Percentiles rank a stretch among this genome's conserved stretches.
Evolutionary conservation across 2,888 invertebrate species (phyloP).

Genomic region (Willowsia nigromaculata): DNA sequence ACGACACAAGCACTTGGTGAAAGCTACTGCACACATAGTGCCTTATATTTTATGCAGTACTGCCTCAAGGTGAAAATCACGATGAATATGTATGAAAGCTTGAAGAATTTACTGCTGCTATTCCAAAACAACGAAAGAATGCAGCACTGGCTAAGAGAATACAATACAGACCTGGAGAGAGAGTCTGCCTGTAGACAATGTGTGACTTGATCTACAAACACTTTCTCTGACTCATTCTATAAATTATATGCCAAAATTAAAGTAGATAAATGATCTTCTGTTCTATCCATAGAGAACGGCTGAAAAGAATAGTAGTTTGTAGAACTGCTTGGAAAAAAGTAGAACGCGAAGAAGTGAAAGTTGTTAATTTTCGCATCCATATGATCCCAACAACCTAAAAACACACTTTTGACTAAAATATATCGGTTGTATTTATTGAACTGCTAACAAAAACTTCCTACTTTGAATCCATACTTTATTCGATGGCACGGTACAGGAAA

Average conservation of each 20-base stretch:
- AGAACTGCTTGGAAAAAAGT: not conserved
- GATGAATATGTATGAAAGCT: conserved; percentile 17
- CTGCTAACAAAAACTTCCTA: too few relatives aligned
- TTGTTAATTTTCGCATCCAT: not conserved
- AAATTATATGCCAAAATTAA: not conserved
- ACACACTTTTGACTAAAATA: conserved; percentile 2
- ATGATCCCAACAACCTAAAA: not conserved
- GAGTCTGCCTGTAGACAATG: too few relatives aligned
- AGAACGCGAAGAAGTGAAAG: not conserved
- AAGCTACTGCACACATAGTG: not conserved
- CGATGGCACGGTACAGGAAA: not conserved
- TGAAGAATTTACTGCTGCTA: not conserved
- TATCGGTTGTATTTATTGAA: too few relatives aligned
- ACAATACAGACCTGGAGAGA: not conserved
- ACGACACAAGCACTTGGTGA: not conserved
- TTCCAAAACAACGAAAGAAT: not conserved
- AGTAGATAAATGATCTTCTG: not conserved
- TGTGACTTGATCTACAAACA: too few relatives aligned
- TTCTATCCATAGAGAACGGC: not conserved
- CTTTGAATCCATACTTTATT: too few relatives aligned
- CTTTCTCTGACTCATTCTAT: not conserved
- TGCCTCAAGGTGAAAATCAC: conserved; percentile 50
- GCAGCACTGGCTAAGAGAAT: not conserved
- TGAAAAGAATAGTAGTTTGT: not conserved
- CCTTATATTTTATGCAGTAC: conserved; percentile 48